Conservation (phyloP, 2,113 vertebrate genomes). For the Nibea coibor region DNA sequence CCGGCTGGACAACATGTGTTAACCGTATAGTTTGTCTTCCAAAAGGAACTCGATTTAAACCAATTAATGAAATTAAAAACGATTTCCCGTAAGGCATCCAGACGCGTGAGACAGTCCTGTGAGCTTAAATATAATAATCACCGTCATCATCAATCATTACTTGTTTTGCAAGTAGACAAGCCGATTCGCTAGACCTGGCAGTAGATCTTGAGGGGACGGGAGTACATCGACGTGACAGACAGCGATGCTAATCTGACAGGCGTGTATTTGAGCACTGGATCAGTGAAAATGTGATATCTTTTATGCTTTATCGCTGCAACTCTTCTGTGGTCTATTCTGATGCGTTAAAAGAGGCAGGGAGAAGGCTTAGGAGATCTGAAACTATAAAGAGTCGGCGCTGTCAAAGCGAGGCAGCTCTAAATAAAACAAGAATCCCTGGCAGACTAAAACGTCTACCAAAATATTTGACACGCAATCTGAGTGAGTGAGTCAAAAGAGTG, state of each 20-base stretch:
- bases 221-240: neutral
- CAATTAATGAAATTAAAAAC: neutral
- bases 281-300: constrained; percentile 8
- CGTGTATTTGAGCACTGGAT: neutral
- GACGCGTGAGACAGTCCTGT: neutral
- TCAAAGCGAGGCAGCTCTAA: constrained; percentile 1
- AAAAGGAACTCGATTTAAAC: neutral
- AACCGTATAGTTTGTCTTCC: constrained; percentile 9
- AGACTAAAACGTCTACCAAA: neutral
- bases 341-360: constrained; percentile 7
- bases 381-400: neutral
- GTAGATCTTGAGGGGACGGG: neutral
- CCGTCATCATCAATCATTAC: neutral
- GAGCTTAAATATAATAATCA: neutral
- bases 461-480: neutral
- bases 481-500: too few species aligned
- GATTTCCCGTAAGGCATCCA: neutral
- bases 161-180: neutral
- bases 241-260: neutral
- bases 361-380: neutral
- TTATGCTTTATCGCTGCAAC: neutral
- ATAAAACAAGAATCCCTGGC: neutral
- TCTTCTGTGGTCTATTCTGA: constrained; percentile 15
- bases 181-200: neutral
- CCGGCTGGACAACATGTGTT: neutral